Evolutionary conservation across 2,797 vertebrate species (phyloP), one percentile per base, ranked within the genome.

Genomic region (Poeciliopsis paucimaculata): DNA sequence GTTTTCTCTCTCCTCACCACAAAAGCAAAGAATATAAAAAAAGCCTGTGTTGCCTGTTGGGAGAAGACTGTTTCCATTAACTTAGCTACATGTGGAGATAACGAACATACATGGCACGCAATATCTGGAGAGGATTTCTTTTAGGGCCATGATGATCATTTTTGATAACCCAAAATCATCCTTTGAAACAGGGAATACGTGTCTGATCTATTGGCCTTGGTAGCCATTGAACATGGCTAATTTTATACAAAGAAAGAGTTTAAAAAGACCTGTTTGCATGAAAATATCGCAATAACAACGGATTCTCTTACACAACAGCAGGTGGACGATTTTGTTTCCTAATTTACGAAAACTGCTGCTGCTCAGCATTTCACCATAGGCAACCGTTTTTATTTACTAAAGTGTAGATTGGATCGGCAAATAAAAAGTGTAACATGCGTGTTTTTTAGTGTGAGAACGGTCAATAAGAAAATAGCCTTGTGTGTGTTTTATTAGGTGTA

Each of bases 261-360:
- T 20, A 16, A n/a, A 79, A 76, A 79, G 5, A 77, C 75, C 46
- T 76, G 20, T 82, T 91, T 86, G 20, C 76, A 77, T 87, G 28
- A 47, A 78, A 75, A 34, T 45, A 80, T 83, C 85, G 84, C 88
- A 91, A 78, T 92, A 89, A 85, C 77, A 49, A 79, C 79, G 73
- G 73, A 57, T 77, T 82, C 26, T 77, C 49, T 80, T 76, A 75
- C 60, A 66, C 36, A 5, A 43, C 76, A 74, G 64, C 77, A 77
- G 43, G 13, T 62, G 26, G 28, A 77, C n/a, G 23, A 66, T 75
- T 49, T 51, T 49, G 80, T 80, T 79, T 51, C 11, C 36, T 23
- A 18, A 73, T 64, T 23, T 79, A 79, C 78, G n/a, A 76, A 81
- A 77, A 46, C 72, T 83, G 66, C 77, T 78, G 51, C 78, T 78